Base-by-base conservation (phyloP, 2,888 invertebrate species). In the Liodrosophila aerea region DNA sequence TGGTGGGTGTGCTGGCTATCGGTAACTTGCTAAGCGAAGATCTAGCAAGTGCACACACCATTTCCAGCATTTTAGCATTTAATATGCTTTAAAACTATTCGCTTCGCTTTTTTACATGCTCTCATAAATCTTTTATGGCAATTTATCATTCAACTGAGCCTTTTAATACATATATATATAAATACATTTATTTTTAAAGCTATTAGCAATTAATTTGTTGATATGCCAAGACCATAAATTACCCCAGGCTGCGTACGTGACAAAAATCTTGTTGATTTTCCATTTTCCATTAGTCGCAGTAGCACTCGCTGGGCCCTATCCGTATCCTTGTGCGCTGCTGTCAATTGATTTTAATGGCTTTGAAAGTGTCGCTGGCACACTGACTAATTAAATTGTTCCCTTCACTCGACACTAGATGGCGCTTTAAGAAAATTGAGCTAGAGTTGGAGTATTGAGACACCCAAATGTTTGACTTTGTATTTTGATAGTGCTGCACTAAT, bases 321-420 rank as follows among this genome's bases (percentile, higher is more conserved):
- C 12, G 30, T 50, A 30, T 46, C 39, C 51, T 37, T 53, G 63
- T 45, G 49, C 43, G 27, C 40, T 34, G 18, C 60, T 63, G 72
- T 63, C 72, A 63, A 71, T 71, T 63, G 71, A 67, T 67, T 71
- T 61, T 56, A 72, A 58, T 46, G 60, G 34, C 64, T 64, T 57
- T 60, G 50, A 57, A 51, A 49, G 66, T 70, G 70, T 64, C 59
- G 62, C 46, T 63, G 69, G 61, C 67, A 72, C 56, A 61, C 53
- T 68, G 72, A 72, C 72, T 72, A 72, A 72, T 72, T 72, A 72
- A 71, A 71, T 67, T 50, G 67, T 13, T 43, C 30, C 36, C 41
- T 43, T 43, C 11, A 52, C 64, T 44, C 9, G n/a, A 4, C 40
- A n/a, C 8, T 40, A 7, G 8, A 39, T n/a, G 22, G 40, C 7